Base-by-base conservation (phyloP, 2,797 vertebrate genomes). In the Catamblyrhynchus diadema region DNA sequence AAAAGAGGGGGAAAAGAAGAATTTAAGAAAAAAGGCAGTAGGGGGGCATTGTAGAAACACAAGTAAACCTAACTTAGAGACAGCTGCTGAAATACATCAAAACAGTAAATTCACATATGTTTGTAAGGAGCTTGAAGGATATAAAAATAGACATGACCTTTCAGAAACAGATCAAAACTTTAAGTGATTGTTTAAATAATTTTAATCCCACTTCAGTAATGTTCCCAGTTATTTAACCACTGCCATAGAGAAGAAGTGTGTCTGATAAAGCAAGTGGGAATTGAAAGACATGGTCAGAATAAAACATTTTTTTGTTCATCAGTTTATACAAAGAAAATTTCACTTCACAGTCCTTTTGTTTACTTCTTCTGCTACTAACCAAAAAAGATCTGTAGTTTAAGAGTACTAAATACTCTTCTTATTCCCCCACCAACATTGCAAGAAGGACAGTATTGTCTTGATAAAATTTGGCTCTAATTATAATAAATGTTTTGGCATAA, bases 1-100 rank as follows among this genome's bases (percentile, higher is more conserved):
- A n/a, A 24, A 39, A n/a, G 8, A 9, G 27, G 9, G 2, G 3
- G 2, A 11, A 37, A 54, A 41, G 1, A 10, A 28, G 5, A 32
- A 32, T 41, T 32, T 12, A 6, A 15, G 25, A 70, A 35, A 50
- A 42, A 50, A 9, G 25, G 35, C 11, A 32, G 22, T 5, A 0
- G 14, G 6, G 6, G 1, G 5, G 6, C 30, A 25, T 5, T 12
- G 3, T 45, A 83, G 59, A 37, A 88, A 65, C 15, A 73, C 15
- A 89, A 71, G 39, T 9, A 44, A 87, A n/a, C 14, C 16, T 73
- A 41, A 79, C 64, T 69, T 54, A 50, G 15, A 67, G 44, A 66
- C 24, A 32, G 14, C 24, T 95, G 27, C 28, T 82, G 20, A 87
- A 93, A 77, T 19, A 35, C 33, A 84, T 35, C 14, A 81, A 6